Evolutionary conservation across 1,140 invertebrate genomes (phyloP), one percentile per base, ranked within the genome.

Genomic region (Cydia amplana): DNA sequence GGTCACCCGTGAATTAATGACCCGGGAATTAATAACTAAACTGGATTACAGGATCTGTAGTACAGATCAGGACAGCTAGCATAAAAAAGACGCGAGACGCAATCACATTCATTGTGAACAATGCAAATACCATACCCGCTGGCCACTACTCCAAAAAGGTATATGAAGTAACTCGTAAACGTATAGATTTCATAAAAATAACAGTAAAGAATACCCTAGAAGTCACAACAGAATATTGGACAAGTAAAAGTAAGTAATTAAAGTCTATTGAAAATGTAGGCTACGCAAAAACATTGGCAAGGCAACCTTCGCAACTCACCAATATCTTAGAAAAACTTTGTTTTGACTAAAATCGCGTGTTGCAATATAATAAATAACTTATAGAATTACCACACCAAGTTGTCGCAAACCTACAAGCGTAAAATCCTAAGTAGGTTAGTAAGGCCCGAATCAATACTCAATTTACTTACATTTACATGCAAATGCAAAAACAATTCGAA

Each of bases 331-430:
- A 51, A 46, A 12, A 14, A 18, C 49, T 18, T 18, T n/a, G n/a
- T 51, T 51, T 51, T 51, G n/a, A n/a, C 16, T 18, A n/a, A 51
- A 51, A 51, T 51, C 49, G 20, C 63, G 16, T 36, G 25, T 67
- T 36, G 64, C 14, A 67, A 67, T 67, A 32, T 32, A 25, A 36
- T 67, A 67, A 23, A 65, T 65, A 65, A 64, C 3, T 67, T 25
- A 36, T 36, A 67, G 36, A 67, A 32, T 67, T 67, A 32, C 64
- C 25, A 67, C 64, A 67, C 64, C 64, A n/a, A 65, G 64, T 67
- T 67, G 64, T 32, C 64, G 64, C 64, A 67, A 67, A 67, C 64
- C 20, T 25, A n/a, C 64, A n/a, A 67, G 23, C 64, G 64, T 67
- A 32, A 67, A 67, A 36, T 67, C 5, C 14, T 32, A 67, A 67